Evolutionary conservation across 2,113 vertebrate genomes (phyloP).

Genomic region (Chloroceryle aenea): DNA sequence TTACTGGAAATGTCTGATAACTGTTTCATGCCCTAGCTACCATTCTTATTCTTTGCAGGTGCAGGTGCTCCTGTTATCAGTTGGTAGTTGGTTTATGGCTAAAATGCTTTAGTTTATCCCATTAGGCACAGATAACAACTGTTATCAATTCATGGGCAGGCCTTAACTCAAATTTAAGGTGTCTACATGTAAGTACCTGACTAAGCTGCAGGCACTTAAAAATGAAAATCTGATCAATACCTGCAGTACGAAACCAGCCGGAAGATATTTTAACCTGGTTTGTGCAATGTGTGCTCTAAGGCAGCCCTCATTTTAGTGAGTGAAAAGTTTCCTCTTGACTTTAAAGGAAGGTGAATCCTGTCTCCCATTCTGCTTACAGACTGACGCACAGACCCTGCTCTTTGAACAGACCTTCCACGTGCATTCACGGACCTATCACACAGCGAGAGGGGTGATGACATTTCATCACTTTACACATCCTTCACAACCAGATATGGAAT

Average conservation of each 20-base stretch:
- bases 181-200: neutral
- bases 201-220: neutral
- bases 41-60: neutral
- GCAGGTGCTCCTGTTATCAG: neutral
- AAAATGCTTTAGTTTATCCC: slow-evolving; percentile 9
- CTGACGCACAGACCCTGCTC: neutral
- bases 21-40: neutral
- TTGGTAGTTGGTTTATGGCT: neutral
- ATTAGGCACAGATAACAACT: neutral
- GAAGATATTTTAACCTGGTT: neutral
- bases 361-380: neutral
- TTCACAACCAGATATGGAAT: neutral
- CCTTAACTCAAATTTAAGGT: neutral
- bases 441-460: neutral
- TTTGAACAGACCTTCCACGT: neutral
- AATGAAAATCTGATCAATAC: neutral
- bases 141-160: neutral
- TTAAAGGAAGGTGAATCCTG: neutral
- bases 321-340: neutral
- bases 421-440: neutral
- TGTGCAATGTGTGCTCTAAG: neutral
- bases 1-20: neutral
- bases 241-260: neutral
- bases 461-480: neutral
- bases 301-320: neutral